Evolutionary conservation across 2,113 vertebrate genomes (phyloP).

Genomic region (Pseudopipra pipra): DNA sequence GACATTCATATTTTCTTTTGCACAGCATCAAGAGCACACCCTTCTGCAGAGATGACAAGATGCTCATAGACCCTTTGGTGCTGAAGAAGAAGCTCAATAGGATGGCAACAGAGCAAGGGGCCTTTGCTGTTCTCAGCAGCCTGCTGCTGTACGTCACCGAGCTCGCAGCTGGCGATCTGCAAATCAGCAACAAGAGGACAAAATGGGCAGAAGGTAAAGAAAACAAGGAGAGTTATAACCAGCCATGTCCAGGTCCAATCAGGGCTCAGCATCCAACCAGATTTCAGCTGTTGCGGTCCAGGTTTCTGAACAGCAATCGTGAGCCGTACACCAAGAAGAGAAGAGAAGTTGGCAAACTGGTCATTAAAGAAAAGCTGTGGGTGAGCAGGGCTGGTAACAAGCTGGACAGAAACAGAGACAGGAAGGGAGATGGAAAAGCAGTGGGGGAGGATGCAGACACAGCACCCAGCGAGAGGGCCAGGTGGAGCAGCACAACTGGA

Average conservation of each 20-base stretch:
- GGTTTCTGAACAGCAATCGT: slow-evolving; percentile 80
- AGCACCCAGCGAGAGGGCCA: neutral
- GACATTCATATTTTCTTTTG: slow-evolving; percentile 71
- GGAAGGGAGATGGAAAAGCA: neutral
- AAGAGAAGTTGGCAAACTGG: slow-evolving; percentile 83
- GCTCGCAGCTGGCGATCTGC: neutral
- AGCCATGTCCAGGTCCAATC: neutral
- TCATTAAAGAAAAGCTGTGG: slow-evolving; percentile 68
- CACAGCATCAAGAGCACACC: slow-evolving; percentile 65
- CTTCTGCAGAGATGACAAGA: neutral
- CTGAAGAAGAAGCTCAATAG: slow-evolving; percentile 81
- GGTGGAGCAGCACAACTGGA: slow-evolving; percentile 1
- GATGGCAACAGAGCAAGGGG: slow-evolving; percentile 63
- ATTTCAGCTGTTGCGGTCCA: slow-evolving; percentile 88
- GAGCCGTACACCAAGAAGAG: slow-evolving; percentile 76
- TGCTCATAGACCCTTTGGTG: slow-evolving; percentile 54
- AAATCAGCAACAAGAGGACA: slow-evolving; percentile 13
- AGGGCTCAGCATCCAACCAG: slow-evolving; percentile 70
- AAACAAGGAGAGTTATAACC: neutral
- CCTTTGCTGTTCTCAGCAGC: slow-evolving; percentile 80
- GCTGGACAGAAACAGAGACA: slow-evolving; percentile 52
- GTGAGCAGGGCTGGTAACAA: slow-evolving; percentile 51
- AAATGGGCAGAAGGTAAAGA: slow-evolving; percentile 23
- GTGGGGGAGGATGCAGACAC: neutral
- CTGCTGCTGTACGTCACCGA: slow-evolving; percentile 81